Conservation (phyloP, 1,140 invertebrate genomes). For the Cyclargus thomasi region DNA sequence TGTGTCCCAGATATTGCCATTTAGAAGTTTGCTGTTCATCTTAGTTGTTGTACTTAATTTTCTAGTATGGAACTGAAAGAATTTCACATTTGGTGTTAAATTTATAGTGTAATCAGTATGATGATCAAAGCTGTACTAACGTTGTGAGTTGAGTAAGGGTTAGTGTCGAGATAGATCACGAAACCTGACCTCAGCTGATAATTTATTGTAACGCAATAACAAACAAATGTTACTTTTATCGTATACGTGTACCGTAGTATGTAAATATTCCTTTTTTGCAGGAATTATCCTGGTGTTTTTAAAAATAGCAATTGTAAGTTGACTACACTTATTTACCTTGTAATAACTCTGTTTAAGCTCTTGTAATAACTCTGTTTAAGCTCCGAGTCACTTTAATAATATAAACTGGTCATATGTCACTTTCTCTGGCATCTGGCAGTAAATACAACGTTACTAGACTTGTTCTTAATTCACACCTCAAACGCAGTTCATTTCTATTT, state of each 20-base stretch:
- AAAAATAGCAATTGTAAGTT: not conserved
- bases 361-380: too few relatives aligned
- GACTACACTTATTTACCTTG: not conserved
- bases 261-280: not conserved
- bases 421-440: too few relatives aligned
- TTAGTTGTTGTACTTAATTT: constrained; percentile 35
- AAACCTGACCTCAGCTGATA: constrained; percentile 42
- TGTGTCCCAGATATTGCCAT: constrained; percentile 79
- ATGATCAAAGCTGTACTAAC: constrained; percentile 4
- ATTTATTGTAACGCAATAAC: constrained; percentile 52
- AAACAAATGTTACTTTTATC: constrained; percentile 47
- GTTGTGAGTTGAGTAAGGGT: constrained; percentile 1
- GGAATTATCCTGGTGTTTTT: not conserved
- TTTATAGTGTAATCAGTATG: constrained; percentile 1
- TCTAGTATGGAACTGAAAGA: constrained; percentile 26
- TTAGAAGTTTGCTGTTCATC: constrained; percentile 70
- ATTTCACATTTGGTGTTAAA: constrained; percentile 22
- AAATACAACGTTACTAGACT: not conserved
- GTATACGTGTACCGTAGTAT: too few relatives aligned
- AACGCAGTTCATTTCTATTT: not conserved
- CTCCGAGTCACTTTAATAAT: too few relatives aligned
- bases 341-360: too few relatives aligned
- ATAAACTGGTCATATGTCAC: too few relatives aligned
- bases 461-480: not conserved
- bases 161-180: constrained; percentile 28